phyloP scores from a whole-genome alignment of 2,888 invertebrate genomes.

The Cheilosia impressa region DNA sequence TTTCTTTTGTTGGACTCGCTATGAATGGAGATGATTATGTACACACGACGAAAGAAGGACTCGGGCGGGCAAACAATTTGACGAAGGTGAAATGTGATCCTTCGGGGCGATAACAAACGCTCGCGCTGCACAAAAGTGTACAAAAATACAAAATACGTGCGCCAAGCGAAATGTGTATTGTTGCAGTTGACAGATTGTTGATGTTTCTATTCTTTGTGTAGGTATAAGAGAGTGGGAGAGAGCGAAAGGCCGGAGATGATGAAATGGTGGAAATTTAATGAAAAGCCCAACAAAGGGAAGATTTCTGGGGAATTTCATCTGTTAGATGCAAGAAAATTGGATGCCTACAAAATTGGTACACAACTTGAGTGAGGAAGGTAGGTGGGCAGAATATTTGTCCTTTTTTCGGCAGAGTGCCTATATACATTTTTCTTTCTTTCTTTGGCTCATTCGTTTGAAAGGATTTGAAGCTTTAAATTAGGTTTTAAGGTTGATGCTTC shows the following conservation, averaged over 20 bases:
- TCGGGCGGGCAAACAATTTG: constrained; percentile 40
- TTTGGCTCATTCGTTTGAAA: neutral
- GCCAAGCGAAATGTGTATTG: constrained; percentile 41
- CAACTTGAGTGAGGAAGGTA: neutral
- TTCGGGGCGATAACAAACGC: constrained; percentile 16
- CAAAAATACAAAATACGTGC: constrained; percentile 10
- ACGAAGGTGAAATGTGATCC: constrained; percentile 63
- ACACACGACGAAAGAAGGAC: constrained; percentile 16
- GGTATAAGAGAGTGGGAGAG: neutral
- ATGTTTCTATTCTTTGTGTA: constrained; percentile 45
- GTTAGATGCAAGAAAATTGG: constrained; percentile 16
- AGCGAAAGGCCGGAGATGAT: constrained; percentile 25
- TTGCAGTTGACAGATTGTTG: constrained; percentile 64
- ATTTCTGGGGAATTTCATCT: constrained; percentile 33
- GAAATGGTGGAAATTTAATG: constrained; percentile 60
- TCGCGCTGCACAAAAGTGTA: constrained; percentile 20
- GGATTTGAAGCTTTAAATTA: neutral
- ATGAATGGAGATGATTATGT: constrained; percentile 58
- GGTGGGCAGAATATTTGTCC: neutral
- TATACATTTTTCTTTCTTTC: neutral
- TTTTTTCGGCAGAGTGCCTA: neutral
- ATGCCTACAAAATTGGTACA: constrained; percentile 15
- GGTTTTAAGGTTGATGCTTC: neutral
- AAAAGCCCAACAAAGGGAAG: constrained; percentile 52
- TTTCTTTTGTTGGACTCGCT: constrained; percentile 45